phyloP scores from a whole-genome alignment of 2,113 vertebrate genomes.

The Callithrix jacchus region DNA sequence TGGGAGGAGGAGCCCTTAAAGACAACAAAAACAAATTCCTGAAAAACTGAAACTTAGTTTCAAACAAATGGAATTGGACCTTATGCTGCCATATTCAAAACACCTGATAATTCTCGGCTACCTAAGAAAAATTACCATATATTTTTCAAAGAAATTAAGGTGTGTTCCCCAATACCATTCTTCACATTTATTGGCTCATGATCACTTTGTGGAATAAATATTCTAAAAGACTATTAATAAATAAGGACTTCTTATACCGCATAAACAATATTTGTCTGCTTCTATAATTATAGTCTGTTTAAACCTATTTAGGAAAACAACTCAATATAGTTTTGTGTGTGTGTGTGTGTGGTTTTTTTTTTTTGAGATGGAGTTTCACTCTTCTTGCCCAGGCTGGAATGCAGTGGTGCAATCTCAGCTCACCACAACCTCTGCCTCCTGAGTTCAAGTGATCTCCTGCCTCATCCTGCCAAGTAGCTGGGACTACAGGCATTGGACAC shows the following conservation, averaged over 20 bases:
- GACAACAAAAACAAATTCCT: not conserved
- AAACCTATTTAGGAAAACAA: no score
- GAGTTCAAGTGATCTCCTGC: no score
- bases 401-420: no score
- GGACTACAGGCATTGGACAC: no score
- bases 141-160: slow-evolving; percentile 8
- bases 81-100: not conserved
- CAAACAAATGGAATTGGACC: not conserved
- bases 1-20: not conserved
- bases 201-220: not conserved
- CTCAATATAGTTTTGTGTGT: no score
- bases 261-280: slow-evolving; percentile 7
- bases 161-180: not conserved
- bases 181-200: not conserved
- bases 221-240: not conserved
- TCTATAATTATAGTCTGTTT: not conserved
- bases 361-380: no score
- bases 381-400: no score
- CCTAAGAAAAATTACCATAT: not conserved
- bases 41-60: not conserved
- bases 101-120: not conserved
- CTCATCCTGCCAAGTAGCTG: no score
- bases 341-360: no score
- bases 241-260: not conserved
- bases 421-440: no score